Conservation (phyloP, 2,888 invertebrate species). For the Andrena chrysosceles region DNA sequence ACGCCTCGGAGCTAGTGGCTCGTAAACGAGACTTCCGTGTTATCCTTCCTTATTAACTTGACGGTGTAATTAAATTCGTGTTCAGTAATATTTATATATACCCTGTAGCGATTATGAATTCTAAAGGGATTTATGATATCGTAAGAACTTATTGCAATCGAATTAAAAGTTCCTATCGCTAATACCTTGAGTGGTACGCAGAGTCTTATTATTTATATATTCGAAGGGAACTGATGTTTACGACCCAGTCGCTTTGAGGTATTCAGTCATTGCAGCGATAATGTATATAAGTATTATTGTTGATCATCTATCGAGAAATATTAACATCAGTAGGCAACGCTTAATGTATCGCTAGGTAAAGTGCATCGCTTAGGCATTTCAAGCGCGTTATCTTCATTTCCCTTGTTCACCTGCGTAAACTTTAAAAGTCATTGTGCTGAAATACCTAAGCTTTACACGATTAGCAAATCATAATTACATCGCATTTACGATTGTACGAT, state of each 20-base stretch:
- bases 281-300: slow-evolving; percentile 60
- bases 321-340: slow-evolving; percentile 38
- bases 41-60: neutral
- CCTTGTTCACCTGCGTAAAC: neutral
- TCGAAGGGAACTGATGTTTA: slow-evolving; percentile 34
- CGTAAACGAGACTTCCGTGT: slow-evolving; percentile 32
- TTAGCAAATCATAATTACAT: slow-evolving; percentile 30
- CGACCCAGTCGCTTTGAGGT: slow-evolving; percentile 60
- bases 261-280: slow-evolving; percentile 46
- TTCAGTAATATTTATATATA: neutral
- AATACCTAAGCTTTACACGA: slow-evolving; percentile 55
- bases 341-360: slow-evolving; percentile 45
- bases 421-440: neutral
- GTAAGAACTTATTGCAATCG: slow-evolving; percentile 22
- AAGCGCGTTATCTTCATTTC: neutral
- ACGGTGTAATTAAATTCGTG: neutral
- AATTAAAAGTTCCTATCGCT: slow-evolving; percentile 49
- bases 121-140: slow-evolving; percentile 8
- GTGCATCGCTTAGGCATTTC: slow-evolving; percentile 56
- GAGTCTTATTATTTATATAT: slow-evolving; percentile 26
- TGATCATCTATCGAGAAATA: slow-evolving; percentile 38
- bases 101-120: slow-evolving; percentile 7
- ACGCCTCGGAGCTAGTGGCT: slow-evolving; percentile 54
- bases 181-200: slow-evolving; percentile 13
- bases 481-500: slow-evolving; percentile 49